Percentiles rank a stretch among this genome's conserved stretches.
Evolutionary conservation across 2,113 vertebrate genomes (phyloP).

Genomic region (Hypanus sabinus): DNA sequence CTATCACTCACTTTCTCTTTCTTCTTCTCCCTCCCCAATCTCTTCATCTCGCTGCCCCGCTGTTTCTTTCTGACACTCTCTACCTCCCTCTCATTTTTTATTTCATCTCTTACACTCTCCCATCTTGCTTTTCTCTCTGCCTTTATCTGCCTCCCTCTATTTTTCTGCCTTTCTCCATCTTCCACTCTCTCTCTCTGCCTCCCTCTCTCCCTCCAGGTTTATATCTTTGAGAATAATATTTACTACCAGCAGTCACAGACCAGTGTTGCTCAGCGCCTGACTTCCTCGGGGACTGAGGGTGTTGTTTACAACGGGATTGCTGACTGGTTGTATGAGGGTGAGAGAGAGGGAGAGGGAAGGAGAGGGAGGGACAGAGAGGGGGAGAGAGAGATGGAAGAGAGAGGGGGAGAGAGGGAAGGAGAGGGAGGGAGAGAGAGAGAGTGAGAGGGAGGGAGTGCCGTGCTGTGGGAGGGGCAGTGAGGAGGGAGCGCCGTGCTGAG

Average conservation of each 20-base stretch:
- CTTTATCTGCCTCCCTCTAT: no score
- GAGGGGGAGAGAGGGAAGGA: no score
- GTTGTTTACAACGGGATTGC: constrained; percentile 60
- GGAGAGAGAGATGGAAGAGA: constrained; percentile 1
- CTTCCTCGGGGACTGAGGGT: constrained; percentile 51
- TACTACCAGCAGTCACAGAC: constrained; percentile 61
- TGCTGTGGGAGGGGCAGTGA: no score
- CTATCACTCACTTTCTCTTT: no score
- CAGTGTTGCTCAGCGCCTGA: constrained; percentile 55
- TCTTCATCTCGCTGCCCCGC: no score
- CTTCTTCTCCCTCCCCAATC: constrained; percentile 38
- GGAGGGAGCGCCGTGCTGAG: no score
- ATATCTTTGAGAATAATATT: constrained; percentile 64
- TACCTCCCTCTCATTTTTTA: background rate
- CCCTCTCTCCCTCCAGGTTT: constrained; percentile 51
- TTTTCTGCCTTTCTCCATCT: background rate
- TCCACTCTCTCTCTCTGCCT: background rate
- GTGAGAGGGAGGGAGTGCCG: no score
- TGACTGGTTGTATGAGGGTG: constrained; percentile 72
- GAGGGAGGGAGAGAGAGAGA: no score
- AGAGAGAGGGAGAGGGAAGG: background rate
- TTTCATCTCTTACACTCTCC: background rate
- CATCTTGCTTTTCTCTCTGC: no score
- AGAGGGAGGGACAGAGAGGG: no score
- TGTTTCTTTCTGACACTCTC: constrained; percentile 39